Percentiles rank a stretch among this genome's conserved stretches.
These are phyloP conservation scores for Cettia cetti DNA, from an alignment of 2,113 vertebrate genomes.

Conservation along the genomic window DNA sequence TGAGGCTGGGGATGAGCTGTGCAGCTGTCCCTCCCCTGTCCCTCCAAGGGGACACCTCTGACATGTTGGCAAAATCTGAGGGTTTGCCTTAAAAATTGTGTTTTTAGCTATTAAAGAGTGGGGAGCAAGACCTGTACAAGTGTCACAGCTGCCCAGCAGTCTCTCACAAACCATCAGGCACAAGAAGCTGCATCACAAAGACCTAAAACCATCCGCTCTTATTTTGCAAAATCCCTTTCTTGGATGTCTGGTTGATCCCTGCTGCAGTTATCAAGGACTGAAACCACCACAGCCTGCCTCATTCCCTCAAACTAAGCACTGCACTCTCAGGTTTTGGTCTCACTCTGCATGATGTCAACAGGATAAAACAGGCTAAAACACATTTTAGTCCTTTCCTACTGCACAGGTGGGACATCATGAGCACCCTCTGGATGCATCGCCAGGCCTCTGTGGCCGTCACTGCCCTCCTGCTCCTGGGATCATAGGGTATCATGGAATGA, in stretches of 20 bases:
- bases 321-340: background rate
- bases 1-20: background rate
- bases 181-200: background rate
- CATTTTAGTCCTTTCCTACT: background rate
- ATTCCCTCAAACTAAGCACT: accelerated
- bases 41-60: background rate
- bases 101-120: background rate
- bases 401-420: accelerated
- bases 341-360: accelerated
- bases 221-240: background rate
- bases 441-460: accelerated
- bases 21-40: background rate
- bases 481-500: background rate
- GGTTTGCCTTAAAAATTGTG: background rate
- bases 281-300: background rate
- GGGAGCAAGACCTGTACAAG: background rate
- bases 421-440: background rate
- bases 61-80: background rate
- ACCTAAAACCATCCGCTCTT: background rate
- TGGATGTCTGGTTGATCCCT: background rate
- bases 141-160: background rate
- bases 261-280: background rate
- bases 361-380: background rate
- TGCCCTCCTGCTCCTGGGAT: background rate
- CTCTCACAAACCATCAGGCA: background rate